These are phyloP conservation scores for Epizoanthus rinbou DNA, from an alignment of 92 coral and sea anemone species.

Conservation along the genomic window DNA sequence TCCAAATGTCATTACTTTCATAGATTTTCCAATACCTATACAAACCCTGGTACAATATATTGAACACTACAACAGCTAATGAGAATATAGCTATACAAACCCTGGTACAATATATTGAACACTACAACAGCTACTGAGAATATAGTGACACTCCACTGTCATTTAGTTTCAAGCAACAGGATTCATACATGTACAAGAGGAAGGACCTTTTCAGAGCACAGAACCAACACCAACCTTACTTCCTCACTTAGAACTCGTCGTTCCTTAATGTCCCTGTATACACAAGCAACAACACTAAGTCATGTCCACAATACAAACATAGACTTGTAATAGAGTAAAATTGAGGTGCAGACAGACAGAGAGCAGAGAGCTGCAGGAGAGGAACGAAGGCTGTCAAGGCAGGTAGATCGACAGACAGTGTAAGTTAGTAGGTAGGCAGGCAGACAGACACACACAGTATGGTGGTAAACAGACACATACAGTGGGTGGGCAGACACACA, in stretches of 20 bases:
- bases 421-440: too few species aligned
- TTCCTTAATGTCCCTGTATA: conserved; percentile 79
- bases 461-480: neutral
- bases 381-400: too few species aligned
- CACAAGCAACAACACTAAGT: conserved; percentile 39
- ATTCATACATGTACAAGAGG: neutral
- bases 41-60: too few species aligned
- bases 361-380: neutral
- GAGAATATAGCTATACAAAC: too few species aligned
- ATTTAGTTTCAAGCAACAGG: too few species aligned
- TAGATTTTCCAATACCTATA: too few species aligned
- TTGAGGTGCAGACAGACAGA: neutral
- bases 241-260: conserved; percentile 82
- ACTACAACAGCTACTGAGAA: too few species aligned
- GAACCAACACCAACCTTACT: conserved; percentile 73
- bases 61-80: too few species aligned
- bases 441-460: neutral
- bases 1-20: too few species aligned
- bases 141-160: too few species aligned
- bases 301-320: neutral
- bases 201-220: neutral
- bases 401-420: too few species aligned
- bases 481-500: neutral
- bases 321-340: neutral
- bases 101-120: too few species aligned